phyloP scores from a whole-genome alignment of 2,113 vertebrate species.

The Chionomys nivalis region DNA sequence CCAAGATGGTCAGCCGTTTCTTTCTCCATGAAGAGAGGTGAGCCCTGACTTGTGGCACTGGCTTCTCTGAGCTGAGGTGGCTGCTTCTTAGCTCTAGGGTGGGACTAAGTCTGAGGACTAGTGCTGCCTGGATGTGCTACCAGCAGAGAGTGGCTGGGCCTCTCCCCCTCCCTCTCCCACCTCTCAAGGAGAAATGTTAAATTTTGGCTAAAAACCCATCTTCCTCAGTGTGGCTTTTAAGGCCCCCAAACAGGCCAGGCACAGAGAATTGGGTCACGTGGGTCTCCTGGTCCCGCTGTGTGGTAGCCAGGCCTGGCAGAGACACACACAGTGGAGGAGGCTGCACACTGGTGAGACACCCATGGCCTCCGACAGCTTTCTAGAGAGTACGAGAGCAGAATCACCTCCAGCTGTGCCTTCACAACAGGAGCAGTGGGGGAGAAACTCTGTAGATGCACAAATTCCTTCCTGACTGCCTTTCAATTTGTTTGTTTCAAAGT shows the following conservation, averaged over 20 bases:
- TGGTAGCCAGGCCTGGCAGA: not conserved
- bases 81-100: not conserved
- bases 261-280: rapidly evolving
- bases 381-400: not conserved
- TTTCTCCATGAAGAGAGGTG: too few relatives aligned
- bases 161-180: too few relatives aligned
- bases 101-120: rapidly evolving
- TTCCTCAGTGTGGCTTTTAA: not conserved
- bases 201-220: not conserved
- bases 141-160: rapidly evolving
- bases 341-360: not conserved
- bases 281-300: not conserved
- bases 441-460: not conserved
- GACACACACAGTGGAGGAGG: not conserved
- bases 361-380: not conserved
- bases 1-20: rapidly evolving
- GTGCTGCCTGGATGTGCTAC: too few relatives aligned
- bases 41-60: rapidly evolving
- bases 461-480: slow-evolving; percentile 58
- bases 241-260: not conserved
- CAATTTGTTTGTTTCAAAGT: slow-evolving; percentile 36
- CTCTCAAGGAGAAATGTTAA: not conserved
- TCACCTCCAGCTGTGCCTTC: not conserved
- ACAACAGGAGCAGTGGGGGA: not conserved
- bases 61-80: rapidly evolving